Percentiles rank a stretch among this genome's conserved stretches.
phyloP scores from a whole-genome alignment of 1,140 invertebrate genomes.

The Drosophila takahashii region DNA sequence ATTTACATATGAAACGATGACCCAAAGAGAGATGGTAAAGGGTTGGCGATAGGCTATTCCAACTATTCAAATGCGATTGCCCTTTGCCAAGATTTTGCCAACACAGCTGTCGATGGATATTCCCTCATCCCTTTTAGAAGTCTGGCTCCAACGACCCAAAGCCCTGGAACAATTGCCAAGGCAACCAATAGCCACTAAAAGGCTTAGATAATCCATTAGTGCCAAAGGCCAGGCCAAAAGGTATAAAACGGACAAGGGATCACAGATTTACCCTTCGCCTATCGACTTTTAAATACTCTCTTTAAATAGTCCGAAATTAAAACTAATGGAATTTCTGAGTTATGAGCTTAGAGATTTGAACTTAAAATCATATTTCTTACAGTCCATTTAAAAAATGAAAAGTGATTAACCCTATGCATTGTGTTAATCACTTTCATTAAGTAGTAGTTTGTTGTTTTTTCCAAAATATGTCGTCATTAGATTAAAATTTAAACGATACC shows the following conservation, averaged over 20 bases:
- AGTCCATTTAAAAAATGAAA: neutral
- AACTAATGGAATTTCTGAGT: neutral
- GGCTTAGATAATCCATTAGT: constrained; percentile 83
- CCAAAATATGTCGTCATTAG: neutral
- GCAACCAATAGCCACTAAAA: constrained; percentile 79
- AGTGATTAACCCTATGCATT: neutral
- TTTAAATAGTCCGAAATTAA: neutral
- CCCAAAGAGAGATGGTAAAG: constrained; percentile 2
- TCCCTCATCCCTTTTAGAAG: neutral
- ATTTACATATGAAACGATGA: constrained; percentile 58
- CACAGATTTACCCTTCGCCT: rapidly evolving
- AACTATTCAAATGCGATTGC: constrained; percentile 38
- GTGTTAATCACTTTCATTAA: no score
- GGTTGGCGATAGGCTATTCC: neutral
- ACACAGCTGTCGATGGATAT: constrained; percentile 55
- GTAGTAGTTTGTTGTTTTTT: neutral
- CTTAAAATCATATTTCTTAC: neutral
- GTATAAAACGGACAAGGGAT: constrained; percentile 37
- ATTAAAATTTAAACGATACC: neutral
- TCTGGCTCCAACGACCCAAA: constrained; percentile 23
- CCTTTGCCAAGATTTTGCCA: constrained; percentile 54
- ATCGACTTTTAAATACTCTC: constrained; percentile 8
- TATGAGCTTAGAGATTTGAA: neutral
- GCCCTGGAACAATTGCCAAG: constrained; percentile 52
- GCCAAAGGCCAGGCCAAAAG: constrained; percentile 59